These are phyloP conservation scores for Thecophora atra DNA, from an alignment of 2,888 invertebrate species.

Conservation along the genomic window DNA sequence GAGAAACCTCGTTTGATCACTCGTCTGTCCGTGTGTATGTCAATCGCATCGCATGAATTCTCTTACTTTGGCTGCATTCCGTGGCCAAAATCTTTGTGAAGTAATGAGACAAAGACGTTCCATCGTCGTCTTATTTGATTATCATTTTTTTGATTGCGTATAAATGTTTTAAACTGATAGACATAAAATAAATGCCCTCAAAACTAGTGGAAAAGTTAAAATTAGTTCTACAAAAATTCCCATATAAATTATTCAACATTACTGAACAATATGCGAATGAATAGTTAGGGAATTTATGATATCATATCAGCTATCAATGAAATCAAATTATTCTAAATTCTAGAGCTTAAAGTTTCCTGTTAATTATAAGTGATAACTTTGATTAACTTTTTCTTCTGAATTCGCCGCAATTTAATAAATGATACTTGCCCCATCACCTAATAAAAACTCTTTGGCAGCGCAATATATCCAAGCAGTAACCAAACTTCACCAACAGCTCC, in stretches of 20 bases:
- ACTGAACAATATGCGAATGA: too few relatives aligned
- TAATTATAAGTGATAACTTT: too few relatives aligned
- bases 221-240: background rate
- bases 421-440: background rate
- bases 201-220: background rate
- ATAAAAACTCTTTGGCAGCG: background rate
- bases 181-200: background rate
- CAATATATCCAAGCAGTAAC: background rate
- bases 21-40: constrained; percentile 15
- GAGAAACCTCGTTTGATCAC: constrained; percentile 15
- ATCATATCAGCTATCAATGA: too few relatives aligned
- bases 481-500: background rate
- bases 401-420: background rate
- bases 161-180: too few relatives aligned
- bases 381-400: too few relatives aligned
- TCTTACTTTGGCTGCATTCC: constrained; percentile 15
- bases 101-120: background rate
- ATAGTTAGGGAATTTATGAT: too few relatives aligned
- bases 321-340: too few relatives aligned
- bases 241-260: too few relatives aligned
- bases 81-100: background rate
- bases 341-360: too few relatives aligned
- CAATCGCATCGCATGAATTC: background rate
- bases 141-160: too few relatives aligned
- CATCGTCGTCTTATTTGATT: background rate